Evolutionary conservation across 35 echinoderm and acorn worm genomes (phyloP), one percentile per base, ranked within the genome.

Genomic region (Apostichopus californicus): DNA sequence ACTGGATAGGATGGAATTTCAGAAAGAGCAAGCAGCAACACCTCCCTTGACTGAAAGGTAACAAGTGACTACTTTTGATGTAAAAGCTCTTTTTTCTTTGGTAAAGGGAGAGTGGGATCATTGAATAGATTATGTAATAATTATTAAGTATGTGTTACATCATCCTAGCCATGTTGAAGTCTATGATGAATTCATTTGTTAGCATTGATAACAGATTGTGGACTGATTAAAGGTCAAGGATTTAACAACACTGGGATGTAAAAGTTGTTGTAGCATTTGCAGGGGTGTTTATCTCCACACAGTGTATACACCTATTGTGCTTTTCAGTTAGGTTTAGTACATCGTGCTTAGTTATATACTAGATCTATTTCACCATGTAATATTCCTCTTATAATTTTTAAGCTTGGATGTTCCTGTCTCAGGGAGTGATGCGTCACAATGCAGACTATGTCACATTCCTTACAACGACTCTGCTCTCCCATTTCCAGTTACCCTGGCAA

Each of bases 401-500:
- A 95, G 90, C 57, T 24, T 78, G 56, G 90, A 95, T 26, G 90
- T 57, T 55, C 54, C 88, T 18, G 68, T 25, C 15, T 26, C 90
- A 18, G 57, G 15, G 54, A 80, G 55, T 2, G 95, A 94, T 52
- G 73, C 83, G 7, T 90, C 73, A 24, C 81, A 91, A 71, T 98
- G 97, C 88, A 81, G 87, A 82, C 92, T 98, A 8, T 96, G 94
- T 87, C 97, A 98, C 68, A 93, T 98, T 88, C 97, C 97, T 53
- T 98, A 98, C 90, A 98, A 96, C 22, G 97, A 98, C 28, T n/a
- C 93, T 25, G 80, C 95, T 18, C 91, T 98, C 23, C 97, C 97
- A 77, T 98, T 98, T 68, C 95, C 97, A 22, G 95, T 98, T 5
- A 83, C 90, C 5, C 28, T 98, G 13, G 73, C 90, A 82, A 96